Percentiles rank a stretch among this genome's conserved stretches.
Evolutionary conservation across 1,140 invertebrate species (phyloP).

Genomic region (Cydia strobilella): DNA sequence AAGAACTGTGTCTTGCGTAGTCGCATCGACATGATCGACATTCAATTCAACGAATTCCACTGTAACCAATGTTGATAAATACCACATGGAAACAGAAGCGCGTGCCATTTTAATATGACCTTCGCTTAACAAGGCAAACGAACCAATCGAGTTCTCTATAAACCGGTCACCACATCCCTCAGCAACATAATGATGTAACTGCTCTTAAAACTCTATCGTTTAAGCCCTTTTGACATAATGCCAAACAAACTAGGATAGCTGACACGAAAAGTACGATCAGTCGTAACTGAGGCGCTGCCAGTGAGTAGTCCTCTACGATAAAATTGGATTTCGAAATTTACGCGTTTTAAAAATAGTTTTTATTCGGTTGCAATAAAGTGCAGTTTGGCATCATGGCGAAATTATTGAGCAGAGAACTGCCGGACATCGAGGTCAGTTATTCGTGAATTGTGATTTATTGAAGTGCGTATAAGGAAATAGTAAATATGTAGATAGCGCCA

Average conservation of each 20-base stretch:
- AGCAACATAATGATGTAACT: background rate
- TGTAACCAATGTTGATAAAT: conserved; percentile 19
- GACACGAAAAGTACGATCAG: conserved; percentile 42
- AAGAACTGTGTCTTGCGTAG: background rate
- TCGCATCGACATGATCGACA: background rate
- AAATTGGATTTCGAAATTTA: conserved; percentile 20
- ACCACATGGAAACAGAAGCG: background rate
- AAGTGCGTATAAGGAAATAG: background rate
- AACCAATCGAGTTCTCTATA: conserved; percentile 1
- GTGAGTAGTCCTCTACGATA: conserved; percentile 70
- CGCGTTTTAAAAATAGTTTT: conserved; percentile 35
- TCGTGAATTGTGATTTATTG: background rate
- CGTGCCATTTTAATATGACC: conserved; percentile 10
- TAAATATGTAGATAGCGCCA: background rate
- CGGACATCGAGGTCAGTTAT: conserved; percentile 85
- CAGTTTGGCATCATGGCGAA: conserved; percentile 62
- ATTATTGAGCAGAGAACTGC: conserved; percentile 82
- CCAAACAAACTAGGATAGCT: conserved; percentile 21
- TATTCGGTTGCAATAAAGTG: conserved; percentile 38
- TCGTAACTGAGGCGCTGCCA: conserved; percentile 69
- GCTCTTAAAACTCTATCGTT: background rate
- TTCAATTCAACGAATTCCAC: conserved; percentile 7
- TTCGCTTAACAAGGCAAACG: conserved; percentile 18
- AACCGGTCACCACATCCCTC: background rate
- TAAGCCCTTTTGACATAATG: background rate